Percentiles rank a stretch among this genome's conserved stretches.
Evolutionary conservation across 2,113 vertebrate genomes (phyloP).

Genomic region (Copsychus sechellarum): DNA sequence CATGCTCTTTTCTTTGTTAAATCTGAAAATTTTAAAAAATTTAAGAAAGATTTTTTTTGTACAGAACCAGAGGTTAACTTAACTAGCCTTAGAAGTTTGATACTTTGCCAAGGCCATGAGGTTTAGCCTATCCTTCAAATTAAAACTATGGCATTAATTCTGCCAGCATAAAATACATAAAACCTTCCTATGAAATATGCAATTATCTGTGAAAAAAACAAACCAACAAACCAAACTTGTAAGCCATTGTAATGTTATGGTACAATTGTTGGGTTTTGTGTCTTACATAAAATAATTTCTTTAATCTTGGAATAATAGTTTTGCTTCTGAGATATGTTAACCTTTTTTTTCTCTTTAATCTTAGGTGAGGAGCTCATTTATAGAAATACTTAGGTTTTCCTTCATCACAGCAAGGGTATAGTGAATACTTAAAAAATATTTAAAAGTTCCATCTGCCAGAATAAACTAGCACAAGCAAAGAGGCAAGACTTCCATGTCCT

Average conservation of each 20-base stretch:
- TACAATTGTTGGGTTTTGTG: background rate
- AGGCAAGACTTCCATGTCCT: background rate
- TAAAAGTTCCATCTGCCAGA: background rate
- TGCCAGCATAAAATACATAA: background rate
- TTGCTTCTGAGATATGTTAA: background rate
- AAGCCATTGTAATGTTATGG: background rate
- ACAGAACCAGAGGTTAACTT: background rate
- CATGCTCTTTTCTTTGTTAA: background rate
- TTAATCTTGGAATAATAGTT: background rate
- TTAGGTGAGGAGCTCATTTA: background rate
- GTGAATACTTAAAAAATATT: constrained; percentile 4
- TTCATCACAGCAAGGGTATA: background rate
- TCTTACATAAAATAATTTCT: background rate
- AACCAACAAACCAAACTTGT: background rate
- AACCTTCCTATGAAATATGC: background rate
- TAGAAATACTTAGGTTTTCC: background rate
- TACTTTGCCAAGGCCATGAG: background rate
- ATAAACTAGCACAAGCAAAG: background rate
- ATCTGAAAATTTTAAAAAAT: background rate
- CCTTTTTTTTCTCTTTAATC: background rate
- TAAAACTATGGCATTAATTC: background rate
- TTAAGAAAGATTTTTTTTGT: background rate
- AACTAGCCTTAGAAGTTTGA: background rate
- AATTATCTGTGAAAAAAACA: background rate
- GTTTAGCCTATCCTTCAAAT: background rate